Evolutionary conservation across 2,797 vertebrate genomes (phyloP), one percentile per base, ranked within the genome.

Genomic region (Gymnoscopelus braueri): DNA sequence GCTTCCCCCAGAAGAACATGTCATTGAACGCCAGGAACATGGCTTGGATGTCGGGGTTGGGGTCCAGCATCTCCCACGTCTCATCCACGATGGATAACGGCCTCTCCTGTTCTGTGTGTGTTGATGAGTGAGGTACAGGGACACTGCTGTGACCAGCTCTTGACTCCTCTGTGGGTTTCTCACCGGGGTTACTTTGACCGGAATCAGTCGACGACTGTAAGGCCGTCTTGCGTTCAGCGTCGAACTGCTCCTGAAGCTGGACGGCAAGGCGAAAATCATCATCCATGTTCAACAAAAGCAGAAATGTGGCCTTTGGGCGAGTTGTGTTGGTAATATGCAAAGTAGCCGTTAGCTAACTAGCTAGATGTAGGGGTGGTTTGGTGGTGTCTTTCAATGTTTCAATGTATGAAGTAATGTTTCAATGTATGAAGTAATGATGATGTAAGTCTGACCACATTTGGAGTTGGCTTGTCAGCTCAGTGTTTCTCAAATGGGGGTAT

Each of bases 41-140:
- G 11, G 91, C 92, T 44, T 94, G 92, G 19, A 96, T 88, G 65
- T 99, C 96, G 0, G 98, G 98, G 19, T 68, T 98, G 1, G 98
- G 98, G 77, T 99, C 98, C 85, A 97, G 93, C 75, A 88, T 91
- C 91, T 99, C 98, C 98, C 98, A 99, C n/a, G 94, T 89, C 71
- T 91, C 92, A 19, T 99, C 98, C 77, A 98, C 96, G 66, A 99
- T 89, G 4, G 97, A 98, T 72, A 95, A 71, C 5, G 96, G 89
- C 63, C 87, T 91, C 47, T 89, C 63, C 0, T 55, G 62, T 7
- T 44, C 39, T 10, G 9, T 44, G 39, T 44, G 8, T 44, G 39
- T 8, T 35, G 32, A 6, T 44, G 9, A 44, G 39, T 44, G 39
- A 44, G 39, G 39, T 3, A 67, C 74, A 44, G 39, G 9, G 23